Percentiles rank a stretch among this genome's conserved stretches.
phyloP scores from a whole-genome alignment of 2,888 invertebrate genomes.

The Brenthis hecate region DNA sequence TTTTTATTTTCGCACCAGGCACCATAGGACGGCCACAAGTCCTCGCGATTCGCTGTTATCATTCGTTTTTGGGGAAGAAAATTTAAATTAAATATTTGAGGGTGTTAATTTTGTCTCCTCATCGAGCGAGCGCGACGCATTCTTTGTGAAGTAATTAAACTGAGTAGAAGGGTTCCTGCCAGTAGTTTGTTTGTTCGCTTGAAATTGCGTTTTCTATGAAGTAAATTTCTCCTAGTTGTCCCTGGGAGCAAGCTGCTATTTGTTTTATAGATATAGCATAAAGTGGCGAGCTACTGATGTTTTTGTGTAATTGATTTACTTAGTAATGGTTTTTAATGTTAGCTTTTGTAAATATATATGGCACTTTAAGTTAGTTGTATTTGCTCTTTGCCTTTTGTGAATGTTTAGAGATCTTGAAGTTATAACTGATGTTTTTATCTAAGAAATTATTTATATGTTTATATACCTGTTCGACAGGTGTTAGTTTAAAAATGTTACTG shows the following conservation, averaged over 20 bases:
- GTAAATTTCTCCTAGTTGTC: conserved; percentile 68
- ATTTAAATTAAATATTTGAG: conserved; percentile 83
- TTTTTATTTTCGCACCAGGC: conserved; percentile 55
- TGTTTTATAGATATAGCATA: conserved; percentile 47
- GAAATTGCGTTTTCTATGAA: conserved; percentile 80
- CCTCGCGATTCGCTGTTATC: conserved; percentile 68
- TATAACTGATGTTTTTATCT: too few relatives aligned
- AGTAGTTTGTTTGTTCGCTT: conserved; percentile 80
- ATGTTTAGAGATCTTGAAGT: too few relatives aligned
- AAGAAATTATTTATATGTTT: too few relatives aligned
- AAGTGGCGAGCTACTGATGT: conserved; percentile 33
- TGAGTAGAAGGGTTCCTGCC: conserved; percentile 80
- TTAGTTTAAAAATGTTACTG: too few relatives aligned
- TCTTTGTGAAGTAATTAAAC: conserved; percentile 83
- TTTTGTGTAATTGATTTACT: conserved; percentile 12
- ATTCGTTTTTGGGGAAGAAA: conserved; percentile 76
- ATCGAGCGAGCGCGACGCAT: conserved; percentile 80
- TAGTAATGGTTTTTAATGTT: background rate
- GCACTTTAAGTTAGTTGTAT: background rate
- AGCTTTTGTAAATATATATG: conserved; percentile 2
- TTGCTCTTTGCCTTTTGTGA: background rate
- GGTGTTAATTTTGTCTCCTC: conserved; percentile 82
- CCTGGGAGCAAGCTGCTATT: conserved; percentile 55
- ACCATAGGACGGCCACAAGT: conserved; percentile 53
- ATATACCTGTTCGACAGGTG: too few relatives aligned